Base-by-base conservation (phyloP, 1,140 invertebrate genomes). In the Platorchestia sp. region DNA sequence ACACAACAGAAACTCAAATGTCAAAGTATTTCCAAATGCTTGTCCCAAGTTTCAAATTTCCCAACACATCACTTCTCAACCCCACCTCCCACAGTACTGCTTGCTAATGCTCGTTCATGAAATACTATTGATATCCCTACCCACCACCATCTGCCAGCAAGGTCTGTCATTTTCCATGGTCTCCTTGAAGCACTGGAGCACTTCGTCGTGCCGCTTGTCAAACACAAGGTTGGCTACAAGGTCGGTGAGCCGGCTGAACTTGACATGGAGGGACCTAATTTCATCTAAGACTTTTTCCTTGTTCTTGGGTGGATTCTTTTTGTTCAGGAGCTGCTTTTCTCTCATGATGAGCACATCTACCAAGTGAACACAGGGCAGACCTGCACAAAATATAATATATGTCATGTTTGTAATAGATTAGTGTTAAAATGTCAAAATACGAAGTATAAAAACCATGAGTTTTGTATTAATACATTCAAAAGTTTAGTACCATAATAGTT, bases 71-170 rank as follows among this genome's bases (percentile, higher is more conserved):
- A n/a, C n/a, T n/a, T n/a, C n/a, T n/a, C n/a, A n/a, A n/a, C n/a
- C n/a, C n/a, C n/a, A n/a, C n/a, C n/a, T n/a, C n/a, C n/a, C n/a
- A n/a, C n/a, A n/a, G n/a, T n/a, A n/a, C n/a, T n/a, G n/a, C n/a
- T n/a, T n/a, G n/a, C n/a, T n/a, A n/a, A n/a, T n/a, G n/a, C n/a
- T n/a, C n/a, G n/a, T n/a, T n/a, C 36, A 75, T 75, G 53, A 14
- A 75, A 75, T 75, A 14, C 36, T 16, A 16, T 75, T 75, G 14
- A 14, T 89, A 14, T 27, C 10, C 22, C 86, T 36, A 89, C 91
- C 6, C 40, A 93, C 91, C 91, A 93, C 91, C 91, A 93, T 45
- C 45, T 93, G 91, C 91, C 91, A 93, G 45, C 43, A 93, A 14
- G 91, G 91, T 10, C 91, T 93, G 43, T 42, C 14, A 36, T 93